Percentiles rank a stretch among this genome's conserved stretches.
Evolutionary conservation across 1,140 invertebrate genomes (phyloP).

Genomic region (Conopomorpha cramerella): DNA sequence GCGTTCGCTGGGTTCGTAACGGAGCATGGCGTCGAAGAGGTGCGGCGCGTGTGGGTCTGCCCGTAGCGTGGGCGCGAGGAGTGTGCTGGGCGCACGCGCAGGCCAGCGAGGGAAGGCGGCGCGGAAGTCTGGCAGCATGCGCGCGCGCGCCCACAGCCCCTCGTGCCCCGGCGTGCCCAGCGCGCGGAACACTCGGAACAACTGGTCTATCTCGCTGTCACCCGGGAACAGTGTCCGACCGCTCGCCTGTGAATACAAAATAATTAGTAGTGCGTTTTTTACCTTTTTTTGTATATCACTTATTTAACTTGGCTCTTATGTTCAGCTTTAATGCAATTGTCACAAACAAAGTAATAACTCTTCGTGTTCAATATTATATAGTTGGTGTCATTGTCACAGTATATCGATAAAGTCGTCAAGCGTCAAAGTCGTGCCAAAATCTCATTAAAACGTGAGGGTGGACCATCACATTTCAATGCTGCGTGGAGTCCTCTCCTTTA

Average conservation of each 20-base stretch:
- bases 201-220: constrained; percentile 96
- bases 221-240: constrained; percentile 87
- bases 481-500: too few relatives aligned
- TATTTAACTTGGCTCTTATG: too few relatives aligned
- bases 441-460: too few relatives aligned
- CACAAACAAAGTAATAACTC: too few relatives aligned
- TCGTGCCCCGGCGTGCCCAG: constrained; percentile 87
- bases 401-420: too few relatives aligned
- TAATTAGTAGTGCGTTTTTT: not conserved
- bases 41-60: constrained; percentile 13
- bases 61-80: constrained; percentile 16
- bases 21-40: constrained; percentile 35
- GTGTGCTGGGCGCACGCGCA: constrained; percentile 61
- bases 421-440: too few relatives aligned
- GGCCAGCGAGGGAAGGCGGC: constrained; percentile 87
- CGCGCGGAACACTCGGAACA: constrained; percentile 91
- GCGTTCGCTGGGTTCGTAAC: constrained; percentile 3
- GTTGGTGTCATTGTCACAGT: too few relatives aligned
- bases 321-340: too few relatives aligned
- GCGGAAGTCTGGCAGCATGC: constrained; percentile 86
- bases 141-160: constrained; percentile 61
- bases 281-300: too few relatives aligned
- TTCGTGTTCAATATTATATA: too few relatives aligned
- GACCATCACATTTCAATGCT: too few relatives aligned
- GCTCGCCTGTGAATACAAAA: constrained; percentile 15